Evolutionary conservation across 2,888 invertebrate species (phyloP).

Genomic region (Teleogryllus oceanicus): DNA sequence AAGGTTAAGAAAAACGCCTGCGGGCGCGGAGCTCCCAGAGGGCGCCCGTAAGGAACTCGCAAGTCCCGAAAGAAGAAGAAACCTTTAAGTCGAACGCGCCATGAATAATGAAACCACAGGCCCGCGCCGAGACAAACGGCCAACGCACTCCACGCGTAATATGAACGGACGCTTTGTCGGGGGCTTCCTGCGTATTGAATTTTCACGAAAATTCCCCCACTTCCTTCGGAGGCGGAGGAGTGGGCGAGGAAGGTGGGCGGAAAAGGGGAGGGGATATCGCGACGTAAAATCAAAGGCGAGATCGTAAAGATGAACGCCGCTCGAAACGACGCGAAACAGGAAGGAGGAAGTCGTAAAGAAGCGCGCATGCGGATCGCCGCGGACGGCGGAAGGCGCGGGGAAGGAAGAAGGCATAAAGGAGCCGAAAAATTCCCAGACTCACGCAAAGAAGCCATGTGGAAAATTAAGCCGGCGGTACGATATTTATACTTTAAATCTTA

Average conservation of each 20-base stretch:
- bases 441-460: background rate
- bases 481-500: background rate
- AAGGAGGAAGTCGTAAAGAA: slow-evolving; percentile 18
- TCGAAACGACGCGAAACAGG: background rate
- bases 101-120: slow-evolving; percentile 4
- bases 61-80: background rate
- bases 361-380: background rate
- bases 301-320: background rate
- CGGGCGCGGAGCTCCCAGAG: background rate
- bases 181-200: background rate
- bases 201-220: background rate
- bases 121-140: background rate
- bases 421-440: background rate
- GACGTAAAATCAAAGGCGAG: slow-evolving; percentile 6
- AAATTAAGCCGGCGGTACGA: slow-evolving; percentile 3
- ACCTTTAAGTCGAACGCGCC: slow-evolving; percentile 18
- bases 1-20: too few species aligned
- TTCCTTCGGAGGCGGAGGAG: background rate
- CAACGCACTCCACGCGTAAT: background rate
- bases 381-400: background rate
- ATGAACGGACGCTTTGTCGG: background rate
- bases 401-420: background rate
- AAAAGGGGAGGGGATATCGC: background rate
- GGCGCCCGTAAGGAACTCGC: background rate
- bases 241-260: background rate